Percentiles rank a stretch among this genome's conserved stretches.
Conservation (phyloP, 2,797 vertebrate species). For the Apogon talboti region DNA sequence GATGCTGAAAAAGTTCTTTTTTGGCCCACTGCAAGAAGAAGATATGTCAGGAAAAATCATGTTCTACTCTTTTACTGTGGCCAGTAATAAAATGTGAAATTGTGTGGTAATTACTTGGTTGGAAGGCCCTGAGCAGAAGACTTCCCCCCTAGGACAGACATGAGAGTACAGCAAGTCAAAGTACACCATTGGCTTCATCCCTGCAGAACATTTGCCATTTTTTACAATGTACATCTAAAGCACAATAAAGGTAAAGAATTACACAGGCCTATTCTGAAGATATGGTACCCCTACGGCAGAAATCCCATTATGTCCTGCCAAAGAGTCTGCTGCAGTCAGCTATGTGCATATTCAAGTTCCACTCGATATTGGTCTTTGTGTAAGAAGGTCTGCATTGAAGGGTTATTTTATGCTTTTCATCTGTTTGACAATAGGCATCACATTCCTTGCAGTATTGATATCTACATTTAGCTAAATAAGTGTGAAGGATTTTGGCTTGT, state of each 20-base stretch:
- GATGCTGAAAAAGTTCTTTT: conserved; percentile 17
- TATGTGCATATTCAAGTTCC: conserved; percentile 3
- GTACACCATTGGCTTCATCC: conserved; percentile 21
- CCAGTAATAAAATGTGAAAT: conserved; percentile 33
- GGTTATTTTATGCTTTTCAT: conserved; percentile 15
- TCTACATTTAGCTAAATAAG: conserved; percentile 4
- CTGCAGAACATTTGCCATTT: conserved; percentile 25
- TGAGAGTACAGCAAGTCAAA: conserved; percentile 22
- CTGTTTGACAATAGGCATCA: conserved; percentile 5
- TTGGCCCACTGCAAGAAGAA: conserved; percentile 1
- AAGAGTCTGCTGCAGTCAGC: conserved; percentile 1
- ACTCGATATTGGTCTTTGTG: conserved; percentile 8
- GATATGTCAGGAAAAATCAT: conserved; percentile 7
- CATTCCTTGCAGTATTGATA: neutral
- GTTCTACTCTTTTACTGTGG: conserved; percentile 14
- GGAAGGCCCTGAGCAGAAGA: conserved; percentile 13
- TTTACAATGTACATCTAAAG: conserved; percentile 13
- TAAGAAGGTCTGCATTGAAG: conserved; percentile 3
- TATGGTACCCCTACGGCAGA: conserved; percentile 6
- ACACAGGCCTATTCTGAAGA: conserved; percentile 16
- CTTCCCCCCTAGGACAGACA: conserved; percentile 20
- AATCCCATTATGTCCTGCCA: conserved; percentile 12
- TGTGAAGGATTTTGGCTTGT: too few relatives aligned
- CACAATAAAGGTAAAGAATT: conserved; percentile 5
- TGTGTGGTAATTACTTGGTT: conserved; percentile 43